phyloP scores from a whole-genome alignment of 2,113 vertebrate species.

The Actinemys pallida region DNA sequence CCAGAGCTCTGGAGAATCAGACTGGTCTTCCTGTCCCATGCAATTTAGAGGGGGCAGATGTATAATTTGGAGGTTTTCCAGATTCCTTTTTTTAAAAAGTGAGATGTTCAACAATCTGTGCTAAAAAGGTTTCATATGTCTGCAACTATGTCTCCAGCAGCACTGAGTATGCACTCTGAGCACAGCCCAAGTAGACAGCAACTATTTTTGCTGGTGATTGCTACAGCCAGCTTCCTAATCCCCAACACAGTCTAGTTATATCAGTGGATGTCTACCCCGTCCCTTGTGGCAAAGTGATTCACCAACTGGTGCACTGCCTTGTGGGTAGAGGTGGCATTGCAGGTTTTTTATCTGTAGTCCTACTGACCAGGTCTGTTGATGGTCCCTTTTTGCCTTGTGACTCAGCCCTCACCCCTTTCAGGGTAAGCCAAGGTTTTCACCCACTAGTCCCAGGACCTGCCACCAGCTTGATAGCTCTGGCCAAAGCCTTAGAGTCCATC shows the following conservation, averaged over 20 bases:
- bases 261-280: accelerated
- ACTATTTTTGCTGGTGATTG: background rate
- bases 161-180: background rate
- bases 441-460: background rate
- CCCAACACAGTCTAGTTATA: background rate
- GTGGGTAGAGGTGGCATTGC: background rate
- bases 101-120: background rate
- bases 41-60: background rate
- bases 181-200: background rate
- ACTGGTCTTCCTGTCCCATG: background rate
- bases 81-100: background rate
- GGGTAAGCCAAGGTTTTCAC: background rate
- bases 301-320: background rate
- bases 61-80: background rate
- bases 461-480: background rate
- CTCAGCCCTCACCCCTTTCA: background rate
- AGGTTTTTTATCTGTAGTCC: background rate
- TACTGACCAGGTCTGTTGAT: background rate
- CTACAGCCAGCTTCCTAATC: background rate
- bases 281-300: background rate
- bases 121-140: background rate
- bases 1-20: background rate
- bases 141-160: background rate
- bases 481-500: background rate
- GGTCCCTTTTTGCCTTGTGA: background rate